A percentile compares a stretch with the other conserved stretches of the same genome.
Conservation (phyloP, 1,140 invertebrate species). For the Anoplophora glabripennis region DNA sequence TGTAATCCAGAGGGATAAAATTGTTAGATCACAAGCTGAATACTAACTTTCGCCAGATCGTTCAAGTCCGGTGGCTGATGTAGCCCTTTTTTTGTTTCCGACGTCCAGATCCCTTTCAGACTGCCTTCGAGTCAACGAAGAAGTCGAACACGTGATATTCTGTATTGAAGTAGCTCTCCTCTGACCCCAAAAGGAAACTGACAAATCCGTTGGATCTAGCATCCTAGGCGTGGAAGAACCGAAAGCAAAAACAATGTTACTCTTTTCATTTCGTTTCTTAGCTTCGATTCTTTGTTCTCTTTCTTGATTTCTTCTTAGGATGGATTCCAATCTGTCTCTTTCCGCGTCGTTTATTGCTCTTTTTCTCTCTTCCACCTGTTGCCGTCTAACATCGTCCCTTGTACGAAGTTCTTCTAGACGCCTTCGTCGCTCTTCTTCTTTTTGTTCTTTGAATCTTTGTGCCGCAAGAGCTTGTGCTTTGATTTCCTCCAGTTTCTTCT, state of each 20-base stretch:
- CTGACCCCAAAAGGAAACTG: constrained; percentile 76
- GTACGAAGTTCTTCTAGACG: constrained; percentile 76
- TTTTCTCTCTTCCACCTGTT: constrained; percentile 83
- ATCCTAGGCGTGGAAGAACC: constrained; percentile 85
- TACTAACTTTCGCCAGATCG: constrained; percentile 64
- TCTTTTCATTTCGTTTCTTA: constrained; percentile 66
- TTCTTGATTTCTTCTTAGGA: constrained; percentile 79
- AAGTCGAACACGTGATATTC: constrained; percentile 69
- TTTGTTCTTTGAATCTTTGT: constrained; percentile 82
- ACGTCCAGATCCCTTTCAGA: constrained; percentile 77
- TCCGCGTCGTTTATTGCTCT: constrained; percentile 83
- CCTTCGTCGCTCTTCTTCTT: constrained; percentile 76
- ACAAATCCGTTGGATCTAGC: constrained; percentile 76
- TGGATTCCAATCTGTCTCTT: constrained; percentile 76
- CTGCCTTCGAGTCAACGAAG: constrained; percentile 74
- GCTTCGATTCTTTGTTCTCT: constrained; percentile 78
- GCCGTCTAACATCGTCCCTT: constrained; percentile 72
- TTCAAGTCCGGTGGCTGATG: constrained; percentile 70
- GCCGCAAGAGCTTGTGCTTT: constrained; percentile 80
- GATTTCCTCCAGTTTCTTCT: constrained; percentile 80
- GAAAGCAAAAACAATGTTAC: constrained; percentile 76
- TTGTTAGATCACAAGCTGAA: no score
- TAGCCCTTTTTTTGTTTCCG: constrained; percentile 77
- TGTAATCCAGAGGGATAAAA: no score
- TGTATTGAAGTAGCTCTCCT: constrained; percentile 82